These are phyloP conservation scores for Hydriomena furcata DNA, from an alignment of 2,888 invertebrate genomes.

Conservation along the genomic window DNA sequence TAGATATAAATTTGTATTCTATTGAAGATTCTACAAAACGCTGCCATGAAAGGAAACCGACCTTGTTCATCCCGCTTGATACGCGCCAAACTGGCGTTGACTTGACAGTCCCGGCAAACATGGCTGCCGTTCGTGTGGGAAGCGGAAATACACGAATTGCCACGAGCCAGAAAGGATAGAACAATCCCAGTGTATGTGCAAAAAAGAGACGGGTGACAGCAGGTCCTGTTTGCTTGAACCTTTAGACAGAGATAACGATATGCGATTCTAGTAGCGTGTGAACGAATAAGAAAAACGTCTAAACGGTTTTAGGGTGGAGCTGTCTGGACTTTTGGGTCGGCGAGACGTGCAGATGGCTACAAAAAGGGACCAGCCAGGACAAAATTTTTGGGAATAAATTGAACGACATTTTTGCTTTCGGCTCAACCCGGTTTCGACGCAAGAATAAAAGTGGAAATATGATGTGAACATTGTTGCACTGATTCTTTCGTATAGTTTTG, in stretches of 20 bases:
- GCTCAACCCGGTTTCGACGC: slow-evolving; percentile 30
- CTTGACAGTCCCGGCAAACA: slow-evolving; percentile 82
- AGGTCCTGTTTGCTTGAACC: slow-evolving; percentile 69
- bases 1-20: slow-evolving; percentile 22
- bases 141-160: slow-evolving; percentile 80
- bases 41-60: slow-evolving; percentile 61
- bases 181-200: slow-evolving; percentile 62
- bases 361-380: slow-evolving; percentile 77
- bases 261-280: slow-evolving; percentile 64
- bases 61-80: slow-evolving; percentile 70
- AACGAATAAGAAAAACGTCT: slow-evolving; percentile 70
- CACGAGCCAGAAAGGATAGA: slow-evolving; percentile 77
- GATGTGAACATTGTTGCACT: neutral
- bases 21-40: slow-evolving; percentile 46
- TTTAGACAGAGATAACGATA: slow-evolving; percentile 72
- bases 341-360: slow-evolving; percentile 78
- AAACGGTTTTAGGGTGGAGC: slow-evolving; percentile 83
- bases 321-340: slow-evolving; percentile 76
- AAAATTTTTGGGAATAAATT: slow-evolving; percentile 80
- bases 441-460: slow-evolving; percentile 45
- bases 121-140: slow-evolving; percentile 80
- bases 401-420: slow-evolving; percentile 79
- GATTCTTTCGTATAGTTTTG: neutral
- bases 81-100: slow-evolving; percentile 81
- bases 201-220: slow-evolving; percentile 75